Conservation (phyloP, 1,140 invertebrate species). For the Nebria ingens region DNA sequence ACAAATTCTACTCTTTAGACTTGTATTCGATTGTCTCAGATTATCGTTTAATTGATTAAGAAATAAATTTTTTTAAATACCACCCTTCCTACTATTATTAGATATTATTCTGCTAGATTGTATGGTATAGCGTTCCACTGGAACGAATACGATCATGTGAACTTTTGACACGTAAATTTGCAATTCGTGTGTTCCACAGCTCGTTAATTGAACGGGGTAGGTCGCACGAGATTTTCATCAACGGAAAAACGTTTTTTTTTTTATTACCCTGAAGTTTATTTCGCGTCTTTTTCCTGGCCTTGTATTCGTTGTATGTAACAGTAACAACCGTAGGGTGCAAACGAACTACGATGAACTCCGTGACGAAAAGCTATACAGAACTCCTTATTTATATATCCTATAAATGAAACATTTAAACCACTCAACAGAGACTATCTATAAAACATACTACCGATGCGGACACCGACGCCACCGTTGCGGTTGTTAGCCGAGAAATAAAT, state of each 20-base stretch:
- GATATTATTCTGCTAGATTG: no score
- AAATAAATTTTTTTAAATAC: no score
- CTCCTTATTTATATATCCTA: not conserved
- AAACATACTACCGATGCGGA: not conserved
- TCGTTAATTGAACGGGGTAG: no score
- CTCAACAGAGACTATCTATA: conserved; percentile 3
- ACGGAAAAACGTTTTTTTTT: not conserved
- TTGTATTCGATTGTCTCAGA: not conserved
- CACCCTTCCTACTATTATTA: no score
- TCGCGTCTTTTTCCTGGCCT: not conserved
- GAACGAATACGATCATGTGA: no score
- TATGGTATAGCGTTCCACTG: no score
- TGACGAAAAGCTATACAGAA: not conserved
- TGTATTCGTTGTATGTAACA: not conserved
- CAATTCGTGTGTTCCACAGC: no score
- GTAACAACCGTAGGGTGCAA: not conserved
- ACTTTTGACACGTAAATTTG: no score
- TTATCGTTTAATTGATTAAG: not conserved
- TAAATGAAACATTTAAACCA: conserved; percentile 5
- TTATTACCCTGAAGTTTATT: conserved; percentile 3
- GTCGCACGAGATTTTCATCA: conserved; percentile 2
- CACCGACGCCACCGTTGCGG: not conserved
- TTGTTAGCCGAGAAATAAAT: not conserved
- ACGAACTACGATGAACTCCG: not conserved
- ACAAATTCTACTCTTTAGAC: not conserved